Base-by-base conservation (phyloP, 2,888 invertebrate species). In the Caenorhabditis sp. region DNA sequence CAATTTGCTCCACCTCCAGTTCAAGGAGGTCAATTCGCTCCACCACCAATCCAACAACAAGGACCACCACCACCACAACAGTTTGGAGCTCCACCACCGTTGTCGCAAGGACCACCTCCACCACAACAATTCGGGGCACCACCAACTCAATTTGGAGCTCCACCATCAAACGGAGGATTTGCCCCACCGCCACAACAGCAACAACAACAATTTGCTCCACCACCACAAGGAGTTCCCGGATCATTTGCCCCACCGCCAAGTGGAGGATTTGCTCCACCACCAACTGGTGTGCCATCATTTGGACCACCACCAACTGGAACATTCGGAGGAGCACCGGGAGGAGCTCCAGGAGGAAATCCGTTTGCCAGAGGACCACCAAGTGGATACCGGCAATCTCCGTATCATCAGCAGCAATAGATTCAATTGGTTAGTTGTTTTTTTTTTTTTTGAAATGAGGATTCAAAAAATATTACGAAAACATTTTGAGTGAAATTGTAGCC, bases 371-470 rank as follows among this genome's bases (percentile, higher is more conserved):
- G 72, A 26, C 78, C 81, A 12, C 62, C 59, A 19, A 66, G 57
- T 6, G 62, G 72, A 37, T 81, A 73, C 61, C 76, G 80, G 54
- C 80, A 80, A 54, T 82, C 82, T 50, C 82, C 80, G 24, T 81
- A 80, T 60, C 80, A 81, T 24, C 81, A 31, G 10, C 31, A 81
- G 10, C 31, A 81, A 31, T 75, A 70, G 58, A 49, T 26, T 43
- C 14, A 17, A 43, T 17, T 43, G 43, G 43, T 24, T 6, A 14
- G 53, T 24, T 53, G 8, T 21, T 53, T 53, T 3, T 19, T 50
- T 50, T 8, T 4, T 50, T 4, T 6, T 4, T 31, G 31, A 31
- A 31, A 31, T n/a, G n/a, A n/a, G n/a, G n/a, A n/a, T n/a, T n/a
- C n/a, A n/a, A n/a, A n/a, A n/a, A n/a, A n/a, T n/a, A n/a, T n/a